Evolutionary conservation across 2,888 invertebrate species (phyloP).

Genomic region (Oscheius sp.): DNA sequence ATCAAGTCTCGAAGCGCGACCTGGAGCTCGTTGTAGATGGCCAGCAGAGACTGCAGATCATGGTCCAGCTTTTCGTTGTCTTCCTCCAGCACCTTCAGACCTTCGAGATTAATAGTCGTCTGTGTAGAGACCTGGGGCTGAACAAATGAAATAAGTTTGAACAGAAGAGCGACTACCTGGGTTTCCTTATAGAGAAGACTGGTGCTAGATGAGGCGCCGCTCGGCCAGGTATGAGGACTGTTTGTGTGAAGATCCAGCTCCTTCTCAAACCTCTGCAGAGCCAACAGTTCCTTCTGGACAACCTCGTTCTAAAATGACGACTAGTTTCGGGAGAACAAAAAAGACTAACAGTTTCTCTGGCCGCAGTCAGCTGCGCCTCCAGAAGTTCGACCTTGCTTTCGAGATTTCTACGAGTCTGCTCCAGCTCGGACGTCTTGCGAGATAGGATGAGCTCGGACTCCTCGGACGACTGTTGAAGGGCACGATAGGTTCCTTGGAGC

Average conservation of each 20-base stretch:
- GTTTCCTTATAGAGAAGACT: conserved; percentile 10
- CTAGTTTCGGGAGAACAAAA: not conserved
- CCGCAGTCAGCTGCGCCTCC: not conserved
- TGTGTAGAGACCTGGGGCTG: conserved; percentile 7
- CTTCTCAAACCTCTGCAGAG: not conserved
- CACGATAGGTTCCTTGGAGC: not conserved
- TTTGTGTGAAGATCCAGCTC: not conserved
- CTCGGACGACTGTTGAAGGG: not conserved
- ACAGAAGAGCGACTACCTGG: not conserved
- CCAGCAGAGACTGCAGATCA: not conserved
- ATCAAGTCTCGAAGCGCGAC: not conserved
- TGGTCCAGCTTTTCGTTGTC: not conserved
- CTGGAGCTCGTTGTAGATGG: not conserved
- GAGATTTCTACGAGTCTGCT: not conserved
- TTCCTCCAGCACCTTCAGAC: not conserved
- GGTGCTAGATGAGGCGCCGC: not conserved
- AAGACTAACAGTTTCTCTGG: not conserved
- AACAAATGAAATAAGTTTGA: not conserved
- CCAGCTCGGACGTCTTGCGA: not conserved
- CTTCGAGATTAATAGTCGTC: not conserved
- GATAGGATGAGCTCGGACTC: not conserved
- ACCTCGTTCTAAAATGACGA: not conserved
- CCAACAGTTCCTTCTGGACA: not conserved
- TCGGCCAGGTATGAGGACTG: conserved; percentile 5
- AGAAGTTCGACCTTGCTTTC: not conserved